Percentiles rank a stretch among this genome's conserved stretches.
Conservation (phyloP, 2,797 vertebrate species). For the Eulemur albifrons region DNA sequence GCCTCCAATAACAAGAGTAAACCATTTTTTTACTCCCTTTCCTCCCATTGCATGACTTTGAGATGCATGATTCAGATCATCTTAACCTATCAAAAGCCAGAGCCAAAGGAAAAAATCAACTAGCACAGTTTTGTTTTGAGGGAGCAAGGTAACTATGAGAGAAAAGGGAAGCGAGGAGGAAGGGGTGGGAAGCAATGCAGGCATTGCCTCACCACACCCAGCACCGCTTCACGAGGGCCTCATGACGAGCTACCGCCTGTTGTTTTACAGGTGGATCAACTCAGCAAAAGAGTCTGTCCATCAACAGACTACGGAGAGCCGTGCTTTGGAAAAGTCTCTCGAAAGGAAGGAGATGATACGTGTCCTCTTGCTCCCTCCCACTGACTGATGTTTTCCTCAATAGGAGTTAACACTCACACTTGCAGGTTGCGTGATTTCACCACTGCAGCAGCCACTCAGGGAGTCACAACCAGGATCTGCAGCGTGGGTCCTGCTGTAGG, state of each 20-base stretch:
- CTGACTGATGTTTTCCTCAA: background rate
- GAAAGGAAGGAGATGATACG: background rate
- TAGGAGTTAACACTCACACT: rapidly evolving
- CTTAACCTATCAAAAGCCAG: background rate
- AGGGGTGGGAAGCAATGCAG: rapidly evolving
- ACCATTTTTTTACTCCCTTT: background rate
- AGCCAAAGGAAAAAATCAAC: background rate
- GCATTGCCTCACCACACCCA: rapidly evolving
- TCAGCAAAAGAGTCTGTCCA: too few relatives aligned
- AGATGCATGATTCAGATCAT: background rate
- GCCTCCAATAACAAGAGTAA: too few relatives aligned
- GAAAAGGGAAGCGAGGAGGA: background rate
- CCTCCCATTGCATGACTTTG: background rate
- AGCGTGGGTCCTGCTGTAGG: rapidly evolving
- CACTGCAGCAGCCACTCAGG: too few relatives aligned
- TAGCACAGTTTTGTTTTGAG: background rate
- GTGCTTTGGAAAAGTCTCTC: background rate
- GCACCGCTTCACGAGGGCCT: rapidly evolving
- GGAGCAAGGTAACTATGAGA: background rate
- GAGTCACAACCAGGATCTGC: background rate
- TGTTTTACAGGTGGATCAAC: rapidly evolving
- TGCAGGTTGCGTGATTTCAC: background rate
- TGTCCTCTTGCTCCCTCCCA: rapidly evolving
- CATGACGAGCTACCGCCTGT: rapidly evolving
- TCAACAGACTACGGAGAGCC: background rate